These are phyloP conservation scores for Ophthalmolycus amberensis DNA, from an alignment of 2,113 vertebrate species.

Conservation along the genomic window DNA sequence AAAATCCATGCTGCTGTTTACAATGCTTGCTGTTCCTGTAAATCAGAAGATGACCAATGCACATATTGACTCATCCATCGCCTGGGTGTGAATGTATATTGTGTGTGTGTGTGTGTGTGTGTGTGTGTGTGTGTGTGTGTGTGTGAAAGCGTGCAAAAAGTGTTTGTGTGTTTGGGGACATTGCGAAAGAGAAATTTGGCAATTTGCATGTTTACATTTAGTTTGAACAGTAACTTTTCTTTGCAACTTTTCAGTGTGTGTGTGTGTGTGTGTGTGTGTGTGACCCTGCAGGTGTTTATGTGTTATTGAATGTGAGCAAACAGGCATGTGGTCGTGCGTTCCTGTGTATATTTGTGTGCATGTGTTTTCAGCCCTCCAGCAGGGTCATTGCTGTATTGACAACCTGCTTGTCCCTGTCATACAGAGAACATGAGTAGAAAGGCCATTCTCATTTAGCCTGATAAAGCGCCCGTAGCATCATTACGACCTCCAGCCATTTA, in stretches of 20 bases:
- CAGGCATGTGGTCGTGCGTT: background rate
- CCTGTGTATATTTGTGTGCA: constrained; percentile 18
- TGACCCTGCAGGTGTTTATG: constrained; percentile 11
- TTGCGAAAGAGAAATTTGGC: background rate
- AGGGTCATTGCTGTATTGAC: constrained; percentile 80
- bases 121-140: background rate
- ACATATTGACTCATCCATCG: constrained; percentile 73
- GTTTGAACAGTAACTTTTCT: background rate
- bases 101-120: background rate
- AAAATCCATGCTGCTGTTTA: constrained; percentile 82
- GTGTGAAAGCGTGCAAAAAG: background rate
- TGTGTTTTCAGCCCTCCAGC: constrained; percentile 61
- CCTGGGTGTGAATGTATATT: constrained; percentile 44
- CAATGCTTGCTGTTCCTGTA: constrained; percentile 73
- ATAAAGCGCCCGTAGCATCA: constrained; percentile 68
- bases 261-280: background rate
- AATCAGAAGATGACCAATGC: constrained; percentile 77
- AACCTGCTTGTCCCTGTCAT: constrained; percentile 79
- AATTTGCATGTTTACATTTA: constrained; percentile 11
- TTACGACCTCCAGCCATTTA: constrained; percentile 78
- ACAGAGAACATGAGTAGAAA: constrained; percentile 76
- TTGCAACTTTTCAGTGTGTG: background rate
- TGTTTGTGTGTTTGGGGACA: background rate
- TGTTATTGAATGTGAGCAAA: constrained; percentile 21
- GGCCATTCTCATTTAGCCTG: constrained; percentile 80